Evolutionary conservation across 1,140 invertebrate genomes (phyloP).

Genomic region (Bilobella aurantiaca): DNA sequence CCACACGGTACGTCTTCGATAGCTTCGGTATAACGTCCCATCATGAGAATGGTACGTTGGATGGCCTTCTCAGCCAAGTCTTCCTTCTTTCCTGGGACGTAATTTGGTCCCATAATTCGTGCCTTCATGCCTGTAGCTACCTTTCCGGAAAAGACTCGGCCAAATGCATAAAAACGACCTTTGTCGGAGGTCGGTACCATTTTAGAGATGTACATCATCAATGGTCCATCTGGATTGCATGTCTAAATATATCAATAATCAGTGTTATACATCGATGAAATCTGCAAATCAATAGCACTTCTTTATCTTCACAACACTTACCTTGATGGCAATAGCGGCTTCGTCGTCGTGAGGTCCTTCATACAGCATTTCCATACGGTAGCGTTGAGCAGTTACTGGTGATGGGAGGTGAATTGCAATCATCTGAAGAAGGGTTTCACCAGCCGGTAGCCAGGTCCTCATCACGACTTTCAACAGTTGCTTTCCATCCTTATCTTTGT

Average conservation of each 20-base stretch:
- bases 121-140: constrained; percentile 87
- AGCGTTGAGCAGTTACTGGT: constrained; percentile 96
- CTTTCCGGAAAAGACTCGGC: constrained; percentile 97
- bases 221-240: constrained; percentile 89
- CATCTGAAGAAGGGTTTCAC: constrained; percentile 99
- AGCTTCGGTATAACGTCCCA: constrained; percentile 98
- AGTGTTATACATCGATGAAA: too few species aligned
- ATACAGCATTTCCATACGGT: constrained; percentile 98
- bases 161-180: constrained; percentile 99
- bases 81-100: constrained; percentile 93
- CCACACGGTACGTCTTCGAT: constrained; percentile 99
- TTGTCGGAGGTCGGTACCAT: constrained; percentile 99
- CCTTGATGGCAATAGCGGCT: constrained; percentile 78
- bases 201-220: constrained; percentile 99
- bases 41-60: constrained; percentile 99
- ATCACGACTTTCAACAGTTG: constrained; percentile 88
- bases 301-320: constrained; percentile 34
- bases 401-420: constrained; percentile 99
- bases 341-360: constrained; percentile 97
- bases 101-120: constrained; percentile 98
- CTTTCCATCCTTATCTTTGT: constrained; percentile 92
- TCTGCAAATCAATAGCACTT: constrained; percentile 4
- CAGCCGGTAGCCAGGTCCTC: constrained; percentile 98
- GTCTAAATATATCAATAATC: constrained; percentile 49
- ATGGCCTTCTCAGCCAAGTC: constrained; percentile 98